Conservation (phyloP, 2,888 invertebrate species). For the Meandrusa payeni region DNA sequence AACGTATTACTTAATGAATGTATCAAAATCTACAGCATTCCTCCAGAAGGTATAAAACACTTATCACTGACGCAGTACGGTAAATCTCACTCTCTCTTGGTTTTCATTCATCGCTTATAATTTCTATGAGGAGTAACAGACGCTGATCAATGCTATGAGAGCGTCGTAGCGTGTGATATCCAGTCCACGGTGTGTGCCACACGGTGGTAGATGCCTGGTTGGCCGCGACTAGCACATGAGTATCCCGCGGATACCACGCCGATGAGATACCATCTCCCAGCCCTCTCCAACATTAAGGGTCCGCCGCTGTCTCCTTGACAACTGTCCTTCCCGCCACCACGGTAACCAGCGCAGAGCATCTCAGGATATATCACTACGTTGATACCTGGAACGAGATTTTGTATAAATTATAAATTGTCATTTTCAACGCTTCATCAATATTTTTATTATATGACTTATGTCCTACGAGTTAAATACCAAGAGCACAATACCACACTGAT, state of each 20-base stretch:
- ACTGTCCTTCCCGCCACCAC: conserved; percentile 91
- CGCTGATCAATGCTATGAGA: conserved; percentile 46
- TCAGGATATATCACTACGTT: conserved; percentile 96
- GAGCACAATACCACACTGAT: too few species aligned
- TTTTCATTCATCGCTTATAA: not conserved
- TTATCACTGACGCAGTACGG: conserved; percentile 14
- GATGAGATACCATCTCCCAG: conserved; percentile 94
- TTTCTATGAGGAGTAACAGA: not conserved
- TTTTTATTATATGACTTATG: too few species aligned
- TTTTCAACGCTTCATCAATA: too few species aligned
- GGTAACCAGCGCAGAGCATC: conserved; percentile 97
- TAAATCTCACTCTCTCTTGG: not conserved
- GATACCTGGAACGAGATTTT: conserved; percentile 78
- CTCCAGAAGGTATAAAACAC: too few species aligned
- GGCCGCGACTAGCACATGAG: conserved; percentile 95
- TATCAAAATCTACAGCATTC: too few species aligned
- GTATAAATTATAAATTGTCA: not conserved
- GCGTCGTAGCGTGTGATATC: conserved; percentile 85
- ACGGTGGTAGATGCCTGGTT: conserved; percentile 96
- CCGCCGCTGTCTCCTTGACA: conserved; percentile 93
- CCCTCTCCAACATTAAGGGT: conserved; percentile 92
- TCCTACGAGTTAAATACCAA: too few species aligned
- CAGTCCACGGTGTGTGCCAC: conserved; percentile 97
- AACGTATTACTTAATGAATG: too few species aligned
- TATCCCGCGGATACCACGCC: conserved; percentile 96